Conservation (phyloP, 1,140 invertebrate species). For the Neomicropteryx cornuta region DNA sequence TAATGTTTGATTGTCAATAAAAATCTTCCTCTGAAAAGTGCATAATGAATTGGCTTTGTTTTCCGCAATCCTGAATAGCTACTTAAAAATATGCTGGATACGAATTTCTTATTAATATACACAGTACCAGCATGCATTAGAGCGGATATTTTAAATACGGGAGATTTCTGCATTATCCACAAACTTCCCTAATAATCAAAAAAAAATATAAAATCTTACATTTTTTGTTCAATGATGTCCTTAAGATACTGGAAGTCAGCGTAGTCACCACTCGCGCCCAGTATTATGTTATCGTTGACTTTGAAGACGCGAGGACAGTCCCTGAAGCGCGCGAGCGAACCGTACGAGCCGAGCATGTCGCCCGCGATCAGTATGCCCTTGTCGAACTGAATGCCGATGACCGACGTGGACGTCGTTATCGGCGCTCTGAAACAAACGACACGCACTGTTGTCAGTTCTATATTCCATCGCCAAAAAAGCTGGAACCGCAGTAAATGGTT, state of each 20-base stretch:
- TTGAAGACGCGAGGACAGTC: constrained; percentile 73
- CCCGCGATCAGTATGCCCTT: constrained; percentile 85
- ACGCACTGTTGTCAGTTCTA: not conserved
- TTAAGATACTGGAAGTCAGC: constrained; percentile 90
- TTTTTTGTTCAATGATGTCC: constrained; percentile 82
- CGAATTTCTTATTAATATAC: no score
- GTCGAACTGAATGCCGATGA: constrained; percentile 78
- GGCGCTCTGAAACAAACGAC: constrained; percentile 49
- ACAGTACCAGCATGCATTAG: no score
- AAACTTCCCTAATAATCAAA: no score
- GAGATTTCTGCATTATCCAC: no score
- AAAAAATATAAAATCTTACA: constrained; percentile 47
- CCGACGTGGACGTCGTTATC: constrained; percentile 83
- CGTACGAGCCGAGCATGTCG: constrained; percentile 86
- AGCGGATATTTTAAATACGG: no score
- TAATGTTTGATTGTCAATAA: no score
- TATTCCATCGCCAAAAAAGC: constrained; percentile 11
- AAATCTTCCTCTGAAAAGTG: no score
- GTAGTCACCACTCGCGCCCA: constrained; percentile 87
- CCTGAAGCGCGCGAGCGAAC: constrained; percentile 77
- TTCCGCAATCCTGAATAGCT: no score
- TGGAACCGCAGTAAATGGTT: constrained; percentile 1
- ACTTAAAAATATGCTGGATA: no score
- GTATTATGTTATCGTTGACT: constrained; percentile 81
- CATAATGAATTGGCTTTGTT: no score